These are phyloP conservation scores for Leucophenga montana DNA, from an alignment of 2,888 invertebrate species.

Conservation along the genomic window DNA sequence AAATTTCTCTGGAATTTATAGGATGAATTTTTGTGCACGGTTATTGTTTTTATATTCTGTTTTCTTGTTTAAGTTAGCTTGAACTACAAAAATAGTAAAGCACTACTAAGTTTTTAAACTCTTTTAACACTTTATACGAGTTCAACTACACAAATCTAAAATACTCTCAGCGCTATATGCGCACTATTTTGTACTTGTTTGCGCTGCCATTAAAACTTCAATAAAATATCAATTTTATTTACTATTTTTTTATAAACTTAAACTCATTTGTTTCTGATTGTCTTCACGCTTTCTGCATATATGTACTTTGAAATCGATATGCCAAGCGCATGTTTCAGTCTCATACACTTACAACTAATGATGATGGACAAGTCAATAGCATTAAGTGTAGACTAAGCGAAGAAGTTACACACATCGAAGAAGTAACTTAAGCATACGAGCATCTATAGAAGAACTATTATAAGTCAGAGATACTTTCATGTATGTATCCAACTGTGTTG, in stretches of 20 bases:
- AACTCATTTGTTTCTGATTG: neutral
- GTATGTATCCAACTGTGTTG: too few relatives aligned
- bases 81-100: too few relatives aligned
- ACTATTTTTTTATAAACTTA: conserved; percentile 10
- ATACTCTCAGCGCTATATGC: too few relatives aligned
- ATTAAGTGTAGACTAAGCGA: conserved; percentile 5
- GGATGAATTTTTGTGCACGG: too few relatives aligned
- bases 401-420: neutral
- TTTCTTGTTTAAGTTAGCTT: too few relatives aligned
- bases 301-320: conserved; percentile 5
- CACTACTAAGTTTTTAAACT: too few relatives aligned
- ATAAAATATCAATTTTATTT: conserved; percentile 8
- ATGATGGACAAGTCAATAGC: conserved; percentile 19
- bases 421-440: neutral
- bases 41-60: too few relatives aligned
- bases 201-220: neutral
- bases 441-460: neutral
- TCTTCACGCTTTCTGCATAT: neutral
- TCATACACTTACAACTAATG: conserved; percentile 6
- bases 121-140: too few relatives aligned
- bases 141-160: too few relatives aligned
- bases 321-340: neutral
- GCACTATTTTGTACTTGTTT: too few relatives aligned
- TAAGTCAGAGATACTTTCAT: too few relatives aligned
- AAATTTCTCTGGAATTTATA: too few relatives aligned